Evolutionary conservation across 2,888 invertebrate genomes (phyloP).

Genomic region (Liodrosophila aerea): DNA sequence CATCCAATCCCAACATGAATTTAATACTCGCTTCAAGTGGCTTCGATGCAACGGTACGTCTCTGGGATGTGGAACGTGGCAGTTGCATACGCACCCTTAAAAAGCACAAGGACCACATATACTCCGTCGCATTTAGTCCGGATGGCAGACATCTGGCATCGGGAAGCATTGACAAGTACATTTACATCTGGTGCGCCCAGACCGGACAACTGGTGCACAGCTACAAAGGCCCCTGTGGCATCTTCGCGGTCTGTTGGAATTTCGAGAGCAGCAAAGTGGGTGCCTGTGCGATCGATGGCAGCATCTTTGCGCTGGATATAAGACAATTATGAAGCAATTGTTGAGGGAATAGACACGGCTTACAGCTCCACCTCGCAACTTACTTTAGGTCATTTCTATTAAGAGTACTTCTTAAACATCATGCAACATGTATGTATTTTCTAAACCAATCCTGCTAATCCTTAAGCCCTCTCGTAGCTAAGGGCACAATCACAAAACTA

Average conservation of each 20-base stretch:
- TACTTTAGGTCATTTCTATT: constrained; percentile 52
- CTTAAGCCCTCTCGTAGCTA: too few relatives aligned
- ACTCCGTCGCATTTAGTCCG: constrained; percentile 98
- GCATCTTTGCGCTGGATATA: constrained; percentile 95
- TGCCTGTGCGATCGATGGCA: constrained; percentile 99
- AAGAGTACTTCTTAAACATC: constrained; percentile 24
- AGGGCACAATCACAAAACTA: too few relatives aligned
- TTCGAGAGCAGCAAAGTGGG: constrained; percentile 98
- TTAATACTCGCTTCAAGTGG: constrained; percentile 98
- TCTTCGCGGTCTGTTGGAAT: constrained; percentile 99
- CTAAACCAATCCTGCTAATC: too few relatives aligned
- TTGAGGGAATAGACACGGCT: constrained; percentile 20
- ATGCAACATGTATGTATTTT: too few relatives aligned
- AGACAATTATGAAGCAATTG: constrained; percentile 88
- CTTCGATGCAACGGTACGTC: constrained; percentile 98
- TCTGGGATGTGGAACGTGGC: constrained; percentile 98
- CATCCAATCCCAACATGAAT: constrained; percentile 98
- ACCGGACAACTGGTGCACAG: constrained; percentile 97
- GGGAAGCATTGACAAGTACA: constrained; percentile 99
- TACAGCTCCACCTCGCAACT: constrained; percentile 30
- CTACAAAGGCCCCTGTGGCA: constrained; percentile 99
- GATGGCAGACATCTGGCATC: constrained; percentile 98
- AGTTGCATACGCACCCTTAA: constrained; percentile 97
- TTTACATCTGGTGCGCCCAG: constrained; percentile 99
- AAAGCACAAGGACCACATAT: constrained; percentile 98